Evolutionary conservation across 2,888 invertebrate species (phyloP).

Genomic region (Lepidonotus clava): DNA sequence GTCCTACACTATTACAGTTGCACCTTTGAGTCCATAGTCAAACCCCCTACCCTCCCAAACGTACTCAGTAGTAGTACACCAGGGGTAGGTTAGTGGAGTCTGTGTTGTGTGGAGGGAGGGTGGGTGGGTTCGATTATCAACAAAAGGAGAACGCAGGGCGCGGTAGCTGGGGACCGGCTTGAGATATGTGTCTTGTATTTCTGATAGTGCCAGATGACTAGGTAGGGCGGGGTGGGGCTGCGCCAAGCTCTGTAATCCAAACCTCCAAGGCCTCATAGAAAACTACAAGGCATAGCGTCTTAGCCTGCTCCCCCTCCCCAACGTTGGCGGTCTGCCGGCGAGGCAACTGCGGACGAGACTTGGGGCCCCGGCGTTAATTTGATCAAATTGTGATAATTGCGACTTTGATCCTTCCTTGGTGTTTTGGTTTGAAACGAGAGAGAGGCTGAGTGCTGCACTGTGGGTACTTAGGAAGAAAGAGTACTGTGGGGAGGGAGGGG

Average conservation of each 20-base stretch:
- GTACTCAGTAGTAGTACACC: too few relatives aligned
- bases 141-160: too few relatives aligned
- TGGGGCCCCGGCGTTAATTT: background rate
- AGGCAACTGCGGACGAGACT: too few relatives aligned
- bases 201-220: background rate
- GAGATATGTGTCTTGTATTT: background rate
- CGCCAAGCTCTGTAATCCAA: background rate
- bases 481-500: background rate
- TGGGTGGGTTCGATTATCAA: too few relatives aligned
- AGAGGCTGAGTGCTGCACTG: background rate
- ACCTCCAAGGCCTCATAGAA: background rate
- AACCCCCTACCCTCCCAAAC: too few relatives aligned
- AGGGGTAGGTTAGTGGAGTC: background rate
- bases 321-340: too few relatives aligned
- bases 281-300: constrained; percentile 31
- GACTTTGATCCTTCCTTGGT: background rate
- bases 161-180: background rate
- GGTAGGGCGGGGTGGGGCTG: background rate
- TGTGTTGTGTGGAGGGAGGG: too few relatives aligned
- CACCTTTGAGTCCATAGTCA: too few relatives aligned
- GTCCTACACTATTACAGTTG: too few relatives aligned
- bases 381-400: constrained; percentile 28
- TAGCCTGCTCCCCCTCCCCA: too few relatives aligned
- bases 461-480: constrained; percentile 1
- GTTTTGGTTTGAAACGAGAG: constrained; percentile 28